These are phyloP conservation scores for Lasius platythorax DNA, from an alignment of 2,888 invertebrate genomes.

Conservation along the genomic window DNA sequence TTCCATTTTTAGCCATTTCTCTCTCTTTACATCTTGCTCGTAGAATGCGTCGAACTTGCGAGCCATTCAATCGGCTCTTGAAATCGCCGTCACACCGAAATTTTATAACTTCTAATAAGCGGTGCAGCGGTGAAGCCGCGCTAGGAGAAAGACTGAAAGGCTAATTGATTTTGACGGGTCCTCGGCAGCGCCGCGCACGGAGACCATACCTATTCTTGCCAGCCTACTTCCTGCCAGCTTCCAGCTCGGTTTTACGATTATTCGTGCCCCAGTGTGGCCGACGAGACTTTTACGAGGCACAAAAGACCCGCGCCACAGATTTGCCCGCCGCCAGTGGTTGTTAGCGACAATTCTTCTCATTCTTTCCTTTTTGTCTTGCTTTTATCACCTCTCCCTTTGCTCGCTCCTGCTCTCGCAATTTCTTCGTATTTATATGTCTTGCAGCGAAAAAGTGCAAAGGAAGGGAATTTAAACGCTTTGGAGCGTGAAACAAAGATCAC, in stretches of 20 bases:
- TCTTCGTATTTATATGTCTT: conserved; percentile 33
- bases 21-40: conserved; percentile 16
- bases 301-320: conserved; percentile 77
- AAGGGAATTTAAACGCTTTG: conserved; percentile 46
- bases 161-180: conserved; percentile 83
- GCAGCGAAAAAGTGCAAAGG: conserved; percentile 41
- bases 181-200: conserved; percentile 71
- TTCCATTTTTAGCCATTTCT: neutral
- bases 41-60: conserved; percentile 40
- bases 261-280: conserved; percentile 76
- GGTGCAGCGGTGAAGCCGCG: conserved; percentile 73
- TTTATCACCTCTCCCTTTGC: conserved; percentile 53
- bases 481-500: conserved; percentile 34
- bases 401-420: conserved; percentile 42
- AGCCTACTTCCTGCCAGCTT: conserved; percentile 83
- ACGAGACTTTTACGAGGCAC: conserved; percentile 80
- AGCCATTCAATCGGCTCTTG: conserved; percentile 64
- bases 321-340: conserved; percentile 77
- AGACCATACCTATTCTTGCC: conserved; percentile 70
- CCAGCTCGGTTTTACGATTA: conserved; percentile 80
- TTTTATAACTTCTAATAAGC: conserved; percentile 84
- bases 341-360: conserved; percentile 79
- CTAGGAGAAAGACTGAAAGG: conserved; percentile 74
- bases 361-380: conserved; percentile 68
- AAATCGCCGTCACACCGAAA: conserved; percentile 72